Evolutionary conservation across 2,888 invertebrate genomes (phyloP).

Genomic region (Halocaridina rubra): DNA sequence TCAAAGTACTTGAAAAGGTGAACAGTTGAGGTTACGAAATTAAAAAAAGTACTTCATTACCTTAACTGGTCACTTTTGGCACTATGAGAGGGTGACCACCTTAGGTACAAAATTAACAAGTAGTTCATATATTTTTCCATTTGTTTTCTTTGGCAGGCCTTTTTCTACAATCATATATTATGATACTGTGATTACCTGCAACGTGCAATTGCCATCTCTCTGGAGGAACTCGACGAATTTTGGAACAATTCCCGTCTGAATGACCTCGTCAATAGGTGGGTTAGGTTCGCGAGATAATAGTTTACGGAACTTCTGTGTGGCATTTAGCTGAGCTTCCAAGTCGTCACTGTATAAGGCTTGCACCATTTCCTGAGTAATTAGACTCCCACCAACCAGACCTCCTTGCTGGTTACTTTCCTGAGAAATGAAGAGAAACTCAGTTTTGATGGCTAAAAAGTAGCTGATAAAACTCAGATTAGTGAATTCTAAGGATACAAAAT

Average conservation of each 20-base stretch:
- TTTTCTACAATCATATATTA: not conserved
- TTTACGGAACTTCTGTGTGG: slow-evolving; percentile 86
- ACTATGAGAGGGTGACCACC: too few relatives aligned
- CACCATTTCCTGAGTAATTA: slow-evolving; percentile 84
- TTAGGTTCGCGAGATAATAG: slow-evolving; percentile 88
- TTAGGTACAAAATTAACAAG: too few relatives aligned
- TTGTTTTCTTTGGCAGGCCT: not conserved
- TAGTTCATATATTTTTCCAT: too few relatives aligned
- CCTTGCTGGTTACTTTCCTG: slow-evolving; percentile 46
- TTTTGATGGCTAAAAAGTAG: too few relatives aligned
- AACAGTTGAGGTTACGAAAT: too few relatives aligned
- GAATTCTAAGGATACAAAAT: too few relatives aligned
- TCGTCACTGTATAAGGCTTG: slow-evolving; percentile 79
- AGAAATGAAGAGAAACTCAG: too few relatives aligned
- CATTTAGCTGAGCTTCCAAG: slow-evolving; percentile 75
- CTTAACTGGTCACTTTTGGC: too few relatives aligned
- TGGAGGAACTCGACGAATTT: slow-evolving; percentile 81
- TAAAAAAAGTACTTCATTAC: too few relatives aligned
- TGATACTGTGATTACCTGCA: slow-evolving; percentile 64
- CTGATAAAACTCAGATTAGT: too few relatives aligned
- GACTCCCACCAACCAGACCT: slow-evolving; percentile 44
- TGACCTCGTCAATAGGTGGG: slow-evolving; percentile 90
- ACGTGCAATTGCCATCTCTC: slow-evolving; percentile 72
- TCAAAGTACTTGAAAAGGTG: too few relatives aligned
- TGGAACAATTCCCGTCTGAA: slow-evolving; percentile 84